Evolutionary conservation across 2,113 vertebrate genomes (phyloP).

Genomic region (Sterna hirundo): DNA sequence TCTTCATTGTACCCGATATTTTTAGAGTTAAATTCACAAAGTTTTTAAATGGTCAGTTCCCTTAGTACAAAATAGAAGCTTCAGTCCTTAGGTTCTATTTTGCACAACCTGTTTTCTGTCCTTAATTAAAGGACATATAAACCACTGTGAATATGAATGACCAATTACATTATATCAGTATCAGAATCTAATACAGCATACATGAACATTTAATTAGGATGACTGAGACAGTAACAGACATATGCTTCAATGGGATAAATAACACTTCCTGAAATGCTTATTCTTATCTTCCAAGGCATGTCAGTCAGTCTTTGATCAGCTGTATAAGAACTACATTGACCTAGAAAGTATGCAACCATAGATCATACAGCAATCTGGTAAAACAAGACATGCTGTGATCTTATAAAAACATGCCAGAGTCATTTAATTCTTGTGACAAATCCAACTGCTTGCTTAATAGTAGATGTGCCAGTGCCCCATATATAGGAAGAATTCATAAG

Average conservation of each 20-base stretch:
- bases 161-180: neutral
- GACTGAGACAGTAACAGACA: neutral
- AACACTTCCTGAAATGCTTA: neutral
- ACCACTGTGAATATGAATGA: neutral
- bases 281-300: conserved; percentile 1
- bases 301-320: neutral
- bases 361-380: neutral
- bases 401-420: neutral
- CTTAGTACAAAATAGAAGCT: neutral
- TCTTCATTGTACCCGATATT: neutral
- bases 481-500: neutral
- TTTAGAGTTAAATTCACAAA: neutral
- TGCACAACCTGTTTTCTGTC: neutral
- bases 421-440: neutral
- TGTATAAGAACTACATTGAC: neutral
- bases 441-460: neutral
- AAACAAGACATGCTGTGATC: neutral
- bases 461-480: neutral
- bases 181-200: neutral
- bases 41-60: neutral
- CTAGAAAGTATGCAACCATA: neutral
- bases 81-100: neutral
- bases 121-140: neutral
- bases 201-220: neutral
- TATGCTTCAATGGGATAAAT: neutral